Conservation (phyloP, 1,140 invertebrate genomes). For the Caenorhabditis inopinata region DNA sequence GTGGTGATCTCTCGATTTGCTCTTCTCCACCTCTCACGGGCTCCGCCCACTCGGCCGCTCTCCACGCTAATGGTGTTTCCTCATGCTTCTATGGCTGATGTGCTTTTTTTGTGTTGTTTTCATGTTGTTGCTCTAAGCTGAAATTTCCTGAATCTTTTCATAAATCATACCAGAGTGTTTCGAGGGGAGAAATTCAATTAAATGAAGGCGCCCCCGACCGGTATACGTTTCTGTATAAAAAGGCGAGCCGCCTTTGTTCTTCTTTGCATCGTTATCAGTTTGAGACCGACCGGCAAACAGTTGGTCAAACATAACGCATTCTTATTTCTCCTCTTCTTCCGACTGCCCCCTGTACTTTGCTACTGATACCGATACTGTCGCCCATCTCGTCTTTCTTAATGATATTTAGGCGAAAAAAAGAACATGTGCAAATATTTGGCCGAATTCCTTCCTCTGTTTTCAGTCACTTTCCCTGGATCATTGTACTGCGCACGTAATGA, state of each 20-base stretch:
- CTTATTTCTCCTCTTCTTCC: neutral
- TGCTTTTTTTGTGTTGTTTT: neutral
- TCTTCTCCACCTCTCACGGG: neutral
- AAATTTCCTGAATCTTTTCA: neutral
- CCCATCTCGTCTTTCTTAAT: too few species aligned
- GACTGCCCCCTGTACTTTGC: neutral
- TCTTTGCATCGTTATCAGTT: neutral
- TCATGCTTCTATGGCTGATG: neutral
- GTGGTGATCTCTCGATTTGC: conserved; percentile 24
- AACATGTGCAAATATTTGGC: conserved; percentile 9
- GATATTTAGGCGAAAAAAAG: neutral
- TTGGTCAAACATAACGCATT: neutral
- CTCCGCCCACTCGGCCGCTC: too few species aligned
- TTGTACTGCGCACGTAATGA: too few species aligned
- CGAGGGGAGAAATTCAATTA: neutral
- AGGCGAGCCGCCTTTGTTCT: neutral
- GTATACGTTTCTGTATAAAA: neutral
- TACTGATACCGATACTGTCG: neutral
- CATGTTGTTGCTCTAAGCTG: neutral
- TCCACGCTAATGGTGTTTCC: neutral
- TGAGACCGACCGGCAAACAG: neutral
- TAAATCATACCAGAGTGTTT: conserved; percentile 6
- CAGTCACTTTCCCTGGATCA: too few species aligned
- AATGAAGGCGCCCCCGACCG: neutral
- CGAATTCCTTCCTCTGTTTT: too few species aligned